phyloP scores from a whole-genome alignment of 2,113 vertebrate genomes.

The Pitta sordida region DNA sequence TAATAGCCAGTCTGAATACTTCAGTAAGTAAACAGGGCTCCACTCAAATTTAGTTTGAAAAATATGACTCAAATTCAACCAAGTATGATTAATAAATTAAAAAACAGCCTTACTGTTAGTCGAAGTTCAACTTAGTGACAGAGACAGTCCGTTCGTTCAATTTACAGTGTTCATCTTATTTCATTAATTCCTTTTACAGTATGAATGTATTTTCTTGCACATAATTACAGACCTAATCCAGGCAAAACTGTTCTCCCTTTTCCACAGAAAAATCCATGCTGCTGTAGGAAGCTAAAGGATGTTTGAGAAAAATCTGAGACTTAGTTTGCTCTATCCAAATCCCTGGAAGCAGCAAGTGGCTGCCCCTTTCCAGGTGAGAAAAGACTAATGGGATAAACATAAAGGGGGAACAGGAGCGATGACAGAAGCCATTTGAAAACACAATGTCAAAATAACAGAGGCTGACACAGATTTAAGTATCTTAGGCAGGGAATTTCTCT shows the following conservation, averaged over 20 bases:
- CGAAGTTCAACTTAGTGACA: background rate
- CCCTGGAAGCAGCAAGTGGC: background rate
- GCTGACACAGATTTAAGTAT: background rate
- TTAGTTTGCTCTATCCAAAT: background rate
- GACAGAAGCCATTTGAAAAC: background rate
- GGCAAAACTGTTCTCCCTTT: background rate
- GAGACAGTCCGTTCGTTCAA: background rate
- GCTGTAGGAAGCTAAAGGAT: background rate
- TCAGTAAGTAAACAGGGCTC: background rate
- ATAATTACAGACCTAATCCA: background rate
- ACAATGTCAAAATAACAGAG: background rate
- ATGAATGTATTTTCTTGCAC: background rate
- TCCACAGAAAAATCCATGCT: background rate
- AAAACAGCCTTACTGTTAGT: background rate
- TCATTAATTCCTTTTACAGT: background rate
- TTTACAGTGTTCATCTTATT: background rate
- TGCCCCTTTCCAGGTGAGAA: background rate
- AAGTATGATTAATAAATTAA: constrained; percentile 9
- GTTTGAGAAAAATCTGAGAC: background rate
- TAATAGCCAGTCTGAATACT: constrained; percentile 35
- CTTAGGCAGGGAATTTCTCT: background rate
- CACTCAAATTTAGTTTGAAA: background rate
- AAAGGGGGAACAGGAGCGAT: background rate
- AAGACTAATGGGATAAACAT: background rate
- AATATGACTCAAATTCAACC: background rate